Evolutionary conservation across 2,113 vertebrate species (phyloP).

Genomic region (Macheiramphus alcinus): DNA sequence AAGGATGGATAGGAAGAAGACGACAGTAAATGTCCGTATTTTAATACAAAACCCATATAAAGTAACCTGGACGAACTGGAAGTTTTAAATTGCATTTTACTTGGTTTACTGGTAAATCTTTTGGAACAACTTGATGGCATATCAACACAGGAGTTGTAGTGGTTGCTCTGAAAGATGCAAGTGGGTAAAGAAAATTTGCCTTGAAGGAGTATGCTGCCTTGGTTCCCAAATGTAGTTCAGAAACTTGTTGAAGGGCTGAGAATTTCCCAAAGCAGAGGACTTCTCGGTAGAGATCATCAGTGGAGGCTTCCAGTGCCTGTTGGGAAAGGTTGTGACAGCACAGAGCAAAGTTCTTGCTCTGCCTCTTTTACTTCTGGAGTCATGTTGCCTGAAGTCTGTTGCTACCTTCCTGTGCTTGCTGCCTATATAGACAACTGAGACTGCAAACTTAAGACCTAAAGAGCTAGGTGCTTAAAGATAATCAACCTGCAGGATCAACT

Average conservation of each 20-base stretch:
- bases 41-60: background rate
- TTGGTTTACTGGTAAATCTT: background rate
- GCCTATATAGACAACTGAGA: background rate
- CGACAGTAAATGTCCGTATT: background rate
- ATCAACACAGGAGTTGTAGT: background rate
- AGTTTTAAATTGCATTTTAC: background rate
- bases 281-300: rapidly evolving
- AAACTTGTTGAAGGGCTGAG: background rate
- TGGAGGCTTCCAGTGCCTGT: background rate
- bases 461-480: background rate
- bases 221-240: background rate
- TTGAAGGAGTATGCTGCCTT: background rate
- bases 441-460: background rate
- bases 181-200: background rate
- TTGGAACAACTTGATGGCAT: background rate
- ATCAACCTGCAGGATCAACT: background rate
- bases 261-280: background rate
- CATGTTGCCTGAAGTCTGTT: background rate
- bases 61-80: background rate
- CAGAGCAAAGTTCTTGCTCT: background rate
- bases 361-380: background rate
- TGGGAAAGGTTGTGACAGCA: background rate
- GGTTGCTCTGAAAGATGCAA: background rate
- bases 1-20: background rate
- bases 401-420: background rate